Conservation (phyloP, 37 sponge, comb jelly and placozoan genomes). For the Chondrosia reniformis region DNA sequence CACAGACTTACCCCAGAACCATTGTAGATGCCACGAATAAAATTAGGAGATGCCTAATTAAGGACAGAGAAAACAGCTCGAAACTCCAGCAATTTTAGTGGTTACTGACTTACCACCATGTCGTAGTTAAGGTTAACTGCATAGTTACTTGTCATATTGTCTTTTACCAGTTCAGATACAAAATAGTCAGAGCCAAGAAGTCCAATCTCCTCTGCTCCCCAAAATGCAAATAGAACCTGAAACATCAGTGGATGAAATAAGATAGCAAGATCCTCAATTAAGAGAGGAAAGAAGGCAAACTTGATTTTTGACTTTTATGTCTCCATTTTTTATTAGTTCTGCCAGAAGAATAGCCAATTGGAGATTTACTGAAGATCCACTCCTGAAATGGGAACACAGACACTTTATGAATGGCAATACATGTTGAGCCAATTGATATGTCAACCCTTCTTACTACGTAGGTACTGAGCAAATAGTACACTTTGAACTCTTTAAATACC, state of each 20-base stretch:
- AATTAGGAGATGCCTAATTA: conserved; percentile 80
- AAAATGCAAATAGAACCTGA: conserved; percentile 75
- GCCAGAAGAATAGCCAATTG: conserved; percentile 51
- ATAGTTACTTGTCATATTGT: conserved; percentile 11
- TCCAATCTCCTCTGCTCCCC: conserved; percentile 86
- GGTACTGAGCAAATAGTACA: no score
- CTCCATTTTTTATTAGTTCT: not conserved
- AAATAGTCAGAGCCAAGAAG: conserved; percentile 66
- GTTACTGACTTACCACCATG: conserved; percentile 31
- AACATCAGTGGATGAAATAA: not conserved
- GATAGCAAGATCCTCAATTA: no score
- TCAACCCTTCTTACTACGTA: no score
- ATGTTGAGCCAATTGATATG: no score
- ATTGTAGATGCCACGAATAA: conserved; percentile 71
- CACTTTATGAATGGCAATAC: no score
- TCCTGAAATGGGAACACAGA: conserved; percentile 50
- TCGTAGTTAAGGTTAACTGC: conserved; percentile 76
- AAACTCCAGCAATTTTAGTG: not conserved
- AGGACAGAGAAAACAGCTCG: not conserved
- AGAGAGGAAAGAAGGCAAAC: no score
- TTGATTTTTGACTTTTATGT: no score
- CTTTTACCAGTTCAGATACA: conserved; percentile 43
- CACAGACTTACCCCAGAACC: conserved; percentile 41
- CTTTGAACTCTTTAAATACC: no score
- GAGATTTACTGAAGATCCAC: conserved; percentile 74